These are phyloP conservation scores for Passer domesticus DNA, from an alignment of 2,113 vertebrate genomes.

Conservation along the genomic window DNA sequence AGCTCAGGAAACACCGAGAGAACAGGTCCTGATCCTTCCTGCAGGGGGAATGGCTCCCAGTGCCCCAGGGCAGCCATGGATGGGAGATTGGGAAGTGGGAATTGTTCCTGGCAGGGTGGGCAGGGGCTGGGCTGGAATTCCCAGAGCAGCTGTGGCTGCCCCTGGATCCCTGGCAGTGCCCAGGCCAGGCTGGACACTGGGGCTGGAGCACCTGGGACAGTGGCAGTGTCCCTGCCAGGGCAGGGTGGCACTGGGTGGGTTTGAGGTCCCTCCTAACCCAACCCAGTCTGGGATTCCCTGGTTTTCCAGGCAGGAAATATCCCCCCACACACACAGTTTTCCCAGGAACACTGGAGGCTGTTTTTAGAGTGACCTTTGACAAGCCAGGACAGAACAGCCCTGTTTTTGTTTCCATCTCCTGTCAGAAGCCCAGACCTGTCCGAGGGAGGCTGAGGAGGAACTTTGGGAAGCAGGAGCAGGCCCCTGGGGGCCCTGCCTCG, in stretches of 20 bases:
- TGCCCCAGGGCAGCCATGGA: accelerated
- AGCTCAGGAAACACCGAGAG: not conserved
- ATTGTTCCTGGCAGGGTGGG: not conserved
- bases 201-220: not conserved
- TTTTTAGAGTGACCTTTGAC: not conserved
- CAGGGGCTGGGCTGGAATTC: accelerated
- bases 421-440: not conserved
- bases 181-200: not conserved
- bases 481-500: not conserved
- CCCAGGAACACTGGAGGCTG: not conserved
- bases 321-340: accelerated
- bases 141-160: not conserved
- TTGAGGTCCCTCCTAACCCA: accelerated
- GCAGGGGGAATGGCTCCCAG: not conserved
- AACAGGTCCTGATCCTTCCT: not conserved
- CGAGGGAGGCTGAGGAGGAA: not conserved
- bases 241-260: not conserved
- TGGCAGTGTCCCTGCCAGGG: not conserved
- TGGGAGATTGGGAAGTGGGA: not conserved
- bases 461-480: not conserved
- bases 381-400: accelerated
- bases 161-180: not conserved
- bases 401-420: accelerated
- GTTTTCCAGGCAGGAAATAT: not conserved
- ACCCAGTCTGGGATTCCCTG: not conserved